phyloP scores from a whole-genome alignment of 2,888 invertebrate species.

The Leptinotarsa juncta region DNA sequence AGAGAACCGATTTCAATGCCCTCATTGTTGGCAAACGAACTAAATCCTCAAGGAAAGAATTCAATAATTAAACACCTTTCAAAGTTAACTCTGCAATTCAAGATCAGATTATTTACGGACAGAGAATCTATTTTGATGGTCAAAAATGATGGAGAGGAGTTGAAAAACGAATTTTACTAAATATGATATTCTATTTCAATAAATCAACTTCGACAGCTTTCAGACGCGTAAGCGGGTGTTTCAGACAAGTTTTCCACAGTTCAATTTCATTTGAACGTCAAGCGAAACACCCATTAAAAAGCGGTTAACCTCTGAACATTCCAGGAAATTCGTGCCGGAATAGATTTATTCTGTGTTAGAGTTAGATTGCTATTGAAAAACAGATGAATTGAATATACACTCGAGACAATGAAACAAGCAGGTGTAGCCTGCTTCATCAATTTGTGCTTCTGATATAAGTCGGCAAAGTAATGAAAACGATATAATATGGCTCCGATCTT shows the following conservation, averaged over 20 bases:
- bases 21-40: too few species aligned
- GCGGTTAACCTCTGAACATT: slow-evolving; percentile 2
- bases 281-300: background rate
- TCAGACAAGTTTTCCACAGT: background rate
- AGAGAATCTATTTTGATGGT: background rate
- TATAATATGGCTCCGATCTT: too few species aligned
- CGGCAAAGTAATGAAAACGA: too few species aligned
- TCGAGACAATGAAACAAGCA: background rate
- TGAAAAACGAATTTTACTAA: background rate
- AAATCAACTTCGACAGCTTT: background rate
- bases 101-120: too few species aligned
- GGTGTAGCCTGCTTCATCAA: too few species aligned
- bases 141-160: background rate
- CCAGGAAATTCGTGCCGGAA: background rate
- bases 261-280: background rate
- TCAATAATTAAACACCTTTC: too few species aligned
- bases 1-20: too few species aligned
- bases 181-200: slow-evolving; percentile 1
- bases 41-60: too few species aligned
- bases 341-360: background rate
- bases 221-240: slow-evolving; percentile 1
- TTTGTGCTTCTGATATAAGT: too few species aligned
- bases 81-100: too few species aligned
- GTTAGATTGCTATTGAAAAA: background rate
- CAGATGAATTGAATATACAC: background rate